Evolutionary conservation across 2,113 vertebrate genomes (phyloP), one percentile per base, ranked within the genome.

Genomic region (Halcyon senegalensis): DNA sequence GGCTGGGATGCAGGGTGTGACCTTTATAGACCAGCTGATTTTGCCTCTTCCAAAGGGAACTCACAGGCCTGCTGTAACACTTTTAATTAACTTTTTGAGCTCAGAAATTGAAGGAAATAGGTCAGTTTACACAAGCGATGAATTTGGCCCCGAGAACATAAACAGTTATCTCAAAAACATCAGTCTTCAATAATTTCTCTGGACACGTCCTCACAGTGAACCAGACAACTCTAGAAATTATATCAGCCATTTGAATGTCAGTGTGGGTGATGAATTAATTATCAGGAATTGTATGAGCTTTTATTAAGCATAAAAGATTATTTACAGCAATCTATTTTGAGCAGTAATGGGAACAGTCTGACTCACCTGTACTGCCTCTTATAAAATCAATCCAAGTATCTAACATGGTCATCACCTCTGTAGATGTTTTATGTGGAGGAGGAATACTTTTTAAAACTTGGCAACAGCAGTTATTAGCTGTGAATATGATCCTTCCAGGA

Each of bases 311-410:
- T 91, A 79, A 79, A 89, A 79, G 77, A 79, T 97, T 97, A 96
- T 96, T 96, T 97, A 96, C 95, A 95, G 81, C 62, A 83, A 87
- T 35, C 63, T 97, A 96, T 96, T 96, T 96, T 87, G 77, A 97
- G 70, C 62, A 6, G 20, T 66, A 96, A 82, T 23, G 62, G 80
- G 96, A 96, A 84, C 58, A 92, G 81, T 46, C 74, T 94, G 94
- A 93, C 66, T 95, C 95, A 96, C 70, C 58, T 95, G 87, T 37
- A 43, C 55, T 94, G 86, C 69, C 63, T 83, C 25, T 76, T 83
- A 76, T 59, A 83, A 94, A 95, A 94, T 80, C 89, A 94, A 59
- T 76, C 62, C 50, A 73, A 92, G 80, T 46, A 91, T 66, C 69
- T 85, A 89, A 91, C 81, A n/a, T 59, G 96, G 95, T 89, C 96